phyloP scores from a whole-genome alignment of 2,113 vertebrate genomes.

The Lagopus leucura region DNA sequence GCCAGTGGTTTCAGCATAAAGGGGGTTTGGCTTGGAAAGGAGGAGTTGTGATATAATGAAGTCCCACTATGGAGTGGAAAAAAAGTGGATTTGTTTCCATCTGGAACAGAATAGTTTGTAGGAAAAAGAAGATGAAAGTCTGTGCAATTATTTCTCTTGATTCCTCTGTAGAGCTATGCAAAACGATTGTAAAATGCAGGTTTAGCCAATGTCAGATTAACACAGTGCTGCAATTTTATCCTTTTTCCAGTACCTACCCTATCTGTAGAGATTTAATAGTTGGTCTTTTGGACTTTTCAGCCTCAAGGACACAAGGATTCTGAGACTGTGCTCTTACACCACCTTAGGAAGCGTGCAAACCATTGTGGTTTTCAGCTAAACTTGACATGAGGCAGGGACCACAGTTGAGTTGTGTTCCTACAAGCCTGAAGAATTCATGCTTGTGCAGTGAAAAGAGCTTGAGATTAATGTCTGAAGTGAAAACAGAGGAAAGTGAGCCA shows the following conservation, averaged over 20 bases:
- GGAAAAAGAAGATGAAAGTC: background rate
- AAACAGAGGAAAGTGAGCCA: background rate
- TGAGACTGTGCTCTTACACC: background rate
- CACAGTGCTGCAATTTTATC: background rate
- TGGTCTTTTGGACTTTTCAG: background rate
- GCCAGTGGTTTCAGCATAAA: constrained; percentile 38
- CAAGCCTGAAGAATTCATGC: background rate
- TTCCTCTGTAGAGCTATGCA: background rate
- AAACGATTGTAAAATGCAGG: background rate
- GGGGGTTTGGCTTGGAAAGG: background rate
- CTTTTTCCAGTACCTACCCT: background rate
- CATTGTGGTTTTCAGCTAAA: background rate
- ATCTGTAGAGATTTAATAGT: background rate
- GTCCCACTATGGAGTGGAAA: background rate
- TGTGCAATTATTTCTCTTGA: background rate
- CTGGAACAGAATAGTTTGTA: background rate
- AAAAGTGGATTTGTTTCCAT: background rate
- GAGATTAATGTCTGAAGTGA: background rate
- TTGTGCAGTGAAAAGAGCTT: background rate
- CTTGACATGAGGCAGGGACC: background rate
- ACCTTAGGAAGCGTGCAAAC: background rate
- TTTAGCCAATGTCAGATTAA: background rate
- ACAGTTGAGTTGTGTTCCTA: background rate
- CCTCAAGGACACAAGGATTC: background rate
- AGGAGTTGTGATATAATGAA: background rate